phyloP scores from a whole-genome alignment of 92 coral and sea anemone species.

The Palythoa caribaeorum region DNA sequence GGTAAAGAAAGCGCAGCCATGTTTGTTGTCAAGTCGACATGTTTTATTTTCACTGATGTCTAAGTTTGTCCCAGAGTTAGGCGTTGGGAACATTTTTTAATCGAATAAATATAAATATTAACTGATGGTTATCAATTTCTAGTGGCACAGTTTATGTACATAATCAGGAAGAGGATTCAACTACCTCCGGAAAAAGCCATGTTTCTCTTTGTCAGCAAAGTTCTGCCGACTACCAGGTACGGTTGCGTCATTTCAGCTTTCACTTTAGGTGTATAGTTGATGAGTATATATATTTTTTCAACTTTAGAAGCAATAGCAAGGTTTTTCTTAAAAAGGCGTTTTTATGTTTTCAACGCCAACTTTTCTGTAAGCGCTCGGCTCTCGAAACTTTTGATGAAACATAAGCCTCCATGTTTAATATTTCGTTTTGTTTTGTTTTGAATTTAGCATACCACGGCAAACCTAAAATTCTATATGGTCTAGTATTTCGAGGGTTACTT shows the following conservation, averaged over 20 bases:
- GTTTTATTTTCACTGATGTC: background rate
- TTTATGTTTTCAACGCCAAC: background rate
- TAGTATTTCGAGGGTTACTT: background rate
- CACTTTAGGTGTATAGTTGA: background rate
- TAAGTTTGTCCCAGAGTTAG: background rate
- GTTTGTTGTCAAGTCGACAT: background rate
- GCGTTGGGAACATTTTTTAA: conserved; percentile 6
- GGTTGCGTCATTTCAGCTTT: conserved; percentile 23
- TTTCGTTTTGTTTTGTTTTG: background rate
- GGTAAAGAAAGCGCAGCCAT: conserved; percentile 62
- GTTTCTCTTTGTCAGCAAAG: conserved; percentile 99
- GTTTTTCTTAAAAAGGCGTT: background rate
- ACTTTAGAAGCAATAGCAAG: background rate
- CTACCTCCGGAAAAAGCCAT: conserved; percentile 99
- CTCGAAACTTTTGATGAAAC: background rate
- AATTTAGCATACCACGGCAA: background rate
- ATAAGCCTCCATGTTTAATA: background rate
- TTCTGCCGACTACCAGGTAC: conserved; percentile 97
- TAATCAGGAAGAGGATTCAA: conserved; percentile 98
- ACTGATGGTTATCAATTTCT: conserved; percentile 18
- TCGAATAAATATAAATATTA: background rate
- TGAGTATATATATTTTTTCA: too few relatives aligned
- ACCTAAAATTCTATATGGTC: background rate
- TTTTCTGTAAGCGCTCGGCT: background rate
- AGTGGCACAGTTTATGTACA: conserved; percentile 99